Conservation (phyloP, 2,888 invertebrate genomes). For the Cerastis leucographa region DNA sequence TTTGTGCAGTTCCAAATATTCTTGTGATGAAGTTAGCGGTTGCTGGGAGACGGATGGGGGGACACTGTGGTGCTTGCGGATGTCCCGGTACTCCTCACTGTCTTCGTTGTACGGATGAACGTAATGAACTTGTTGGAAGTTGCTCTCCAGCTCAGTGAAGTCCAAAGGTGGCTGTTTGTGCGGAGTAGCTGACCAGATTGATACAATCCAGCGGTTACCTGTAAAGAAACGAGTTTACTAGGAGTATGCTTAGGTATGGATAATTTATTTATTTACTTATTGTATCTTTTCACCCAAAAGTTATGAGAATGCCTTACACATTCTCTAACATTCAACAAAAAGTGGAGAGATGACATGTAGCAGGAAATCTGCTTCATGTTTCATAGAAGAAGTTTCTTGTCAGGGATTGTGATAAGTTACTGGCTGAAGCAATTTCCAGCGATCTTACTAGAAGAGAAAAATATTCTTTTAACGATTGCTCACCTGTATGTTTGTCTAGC, state of each 20-base stretch:
- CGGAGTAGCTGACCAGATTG: slow-evolving; percentile 96
- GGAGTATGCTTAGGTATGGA: neutral
- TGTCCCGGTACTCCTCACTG: slow-evolving; percentile 77
- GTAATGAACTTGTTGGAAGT: slow-evolving; percentile 78
- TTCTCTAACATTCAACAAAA: neutral
- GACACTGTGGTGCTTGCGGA: slow-evolving; percentile 74
- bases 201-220: slow-evolving; percentile 96
- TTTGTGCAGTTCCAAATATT: slow-evolving; percentile 93
- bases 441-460: neutral
- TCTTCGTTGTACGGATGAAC: slow-evolving; percentile 73
- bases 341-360: neutral
- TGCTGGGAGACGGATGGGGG: slow-evolving; percentile 82
- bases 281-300: neutral
- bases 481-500: slow-evolving; percentile 95
- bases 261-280: neutral
- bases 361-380: neutral
- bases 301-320: neutral
- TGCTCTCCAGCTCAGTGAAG: slow-evolving; percentile 93
- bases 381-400: neutral
- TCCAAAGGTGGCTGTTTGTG: slow-evolving; percentile 96
- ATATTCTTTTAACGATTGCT: slow-evolving; percentile 53
- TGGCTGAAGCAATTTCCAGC: neutral
- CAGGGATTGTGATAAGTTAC: neutral
- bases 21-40: slow-evolving; percentile 86
- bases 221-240: slow-evolving; percentile 37